Percentiles rank a stretch among this genome's conserved stretches.
phyloP scores from a whole-genome alignment of 2,113 vertebrate species.

The Scopus umbretta region DNA sequence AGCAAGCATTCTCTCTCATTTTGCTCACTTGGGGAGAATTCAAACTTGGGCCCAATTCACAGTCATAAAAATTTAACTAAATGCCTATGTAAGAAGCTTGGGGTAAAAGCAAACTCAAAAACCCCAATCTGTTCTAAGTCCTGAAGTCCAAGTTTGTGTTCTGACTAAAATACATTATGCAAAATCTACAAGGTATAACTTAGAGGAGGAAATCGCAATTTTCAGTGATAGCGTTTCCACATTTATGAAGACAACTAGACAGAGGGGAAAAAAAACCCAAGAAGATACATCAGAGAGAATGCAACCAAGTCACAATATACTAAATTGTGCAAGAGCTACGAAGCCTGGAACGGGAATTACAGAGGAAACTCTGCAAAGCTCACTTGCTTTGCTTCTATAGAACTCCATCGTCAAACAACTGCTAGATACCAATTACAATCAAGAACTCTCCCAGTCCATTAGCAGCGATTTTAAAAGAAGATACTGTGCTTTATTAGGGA shows the following conservation, averaged over 20 bases:
- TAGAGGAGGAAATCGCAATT: background rate
- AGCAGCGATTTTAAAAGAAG: background rate
- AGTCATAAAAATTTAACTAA: background rate
- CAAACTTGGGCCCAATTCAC: background rate
- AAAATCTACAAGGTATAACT: background rate
- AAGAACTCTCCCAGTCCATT: background rate
- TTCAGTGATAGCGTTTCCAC: background rate
- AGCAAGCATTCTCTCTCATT: background rate
- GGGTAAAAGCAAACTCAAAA: background rate
- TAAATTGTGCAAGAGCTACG: background rate
- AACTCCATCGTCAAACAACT: constrained; percentile 11
- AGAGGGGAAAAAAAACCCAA: background rate
- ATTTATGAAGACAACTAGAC: background rate
- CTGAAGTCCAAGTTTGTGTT: background rate
- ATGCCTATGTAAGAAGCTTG: background rate
- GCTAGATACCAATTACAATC: background rate
- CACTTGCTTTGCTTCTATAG: background rate
- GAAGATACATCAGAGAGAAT: background rate
- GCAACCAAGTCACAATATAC: background rate
- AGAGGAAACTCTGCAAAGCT: background rate
- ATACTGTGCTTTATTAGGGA: background rate
- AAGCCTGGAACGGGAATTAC: background rate
- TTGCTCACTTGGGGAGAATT: background rate
- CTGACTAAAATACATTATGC: background rate
- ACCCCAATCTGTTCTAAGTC: background rate